phyloP scores from a whole-genome alignment of 2,797 vertebrate genomes.

The Melanotaenia trifasciata region DNA sequence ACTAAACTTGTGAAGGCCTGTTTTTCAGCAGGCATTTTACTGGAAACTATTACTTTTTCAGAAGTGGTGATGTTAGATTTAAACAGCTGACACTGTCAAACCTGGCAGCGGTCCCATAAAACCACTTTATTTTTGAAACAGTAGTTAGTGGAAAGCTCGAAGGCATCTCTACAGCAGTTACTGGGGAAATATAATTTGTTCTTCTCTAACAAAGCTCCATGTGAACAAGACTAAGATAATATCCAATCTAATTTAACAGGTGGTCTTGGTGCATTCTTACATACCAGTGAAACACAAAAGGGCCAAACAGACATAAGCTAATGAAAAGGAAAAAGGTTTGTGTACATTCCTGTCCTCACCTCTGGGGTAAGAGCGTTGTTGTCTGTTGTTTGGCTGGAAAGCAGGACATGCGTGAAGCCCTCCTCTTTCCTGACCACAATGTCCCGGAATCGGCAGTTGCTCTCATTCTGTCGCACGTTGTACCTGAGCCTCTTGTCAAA shows the following conservation, averaged over 20 bases:
- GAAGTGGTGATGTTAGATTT: conserved; percentile 26
- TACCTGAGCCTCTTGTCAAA: conserved; percentile 98
- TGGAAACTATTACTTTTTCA: conserved; percentile 16
- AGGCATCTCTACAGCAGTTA: conserved; percentile 31
- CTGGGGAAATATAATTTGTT: conserved; percentile 20
- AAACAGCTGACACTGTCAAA: conserved; percentile 38
- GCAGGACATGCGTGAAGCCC: conserved; percentile 95
- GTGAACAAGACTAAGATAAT: conserved; percentile 8
- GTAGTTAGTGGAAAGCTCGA: conserved; percentile 22
- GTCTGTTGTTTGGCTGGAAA: conserved; percentile 97
- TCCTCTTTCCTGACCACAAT: conserved; percentile 98
- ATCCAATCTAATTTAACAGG: conserved; percentile 8
- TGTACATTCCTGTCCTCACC: conserved; percentile 80
- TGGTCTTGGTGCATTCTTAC: not conserved
- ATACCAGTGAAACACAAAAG: not conserved
- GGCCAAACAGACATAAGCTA: not conserved
- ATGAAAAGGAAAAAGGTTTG: not conserved
- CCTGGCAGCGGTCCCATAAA: conserved; percentile 55
- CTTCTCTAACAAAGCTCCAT: conserved; percentile 13
- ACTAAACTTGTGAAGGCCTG: conserved; percentile 32
- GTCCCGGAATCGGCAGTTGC: conserved; percentile 95
- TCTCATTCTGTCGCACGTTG: conserved; percentile 96
- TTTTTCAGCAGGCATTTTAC: conserved; percentile 38
- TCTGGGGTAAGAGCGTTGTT: conserved; percentile 97
- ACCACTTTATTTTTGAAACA: conserved; percentile 40